Base-by-base conservation (phyloP, 2,888 invertebrate genomes). In the Hypselothyrea guttata region DNA sequence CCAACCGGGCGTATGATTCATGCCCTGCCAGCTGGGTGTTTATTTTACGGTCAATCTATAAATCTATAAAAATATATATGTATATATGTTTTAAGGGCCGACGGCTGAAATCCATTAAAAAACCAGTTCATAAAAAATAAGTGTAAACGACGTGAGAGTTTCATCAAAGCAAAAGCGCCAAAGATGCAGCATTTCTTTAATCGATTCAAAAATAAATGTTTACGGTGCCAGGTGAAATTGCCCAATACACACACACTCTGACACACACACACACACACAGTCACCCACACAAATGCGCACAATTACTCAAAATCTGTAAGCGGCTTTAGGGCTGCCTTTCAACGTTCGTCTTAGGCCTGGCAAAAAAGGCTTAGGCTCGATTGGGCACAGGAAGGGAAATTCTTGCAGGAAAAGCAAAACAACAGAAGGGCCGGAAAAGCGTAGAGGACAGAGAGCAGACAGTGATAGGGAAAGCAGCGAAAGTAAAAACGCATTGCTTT, bases 41-140 rank as follows among this genome's bases (percentile, higher is more conserved):
- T 53, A 38, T 11, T 55, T 42, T 28, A 9, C 4, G 18, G 44
- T 5, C 22, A 40, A n/a, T n/a, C 9, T 4, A 22, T 15, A 2
- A 38, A 8, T 5, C 13, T 4, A 15, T 5, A 12, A 33, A 4
- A 35, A 35, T 12, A 15, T 1, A n/a, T 1, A 1, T 15, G 1
- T 1, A 2, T n/a, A 31, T 16, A 27, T 46, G 8, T 38, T n/a
- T 27, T 34, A 46, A 7, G 16, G 34, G 49, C 7, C 11, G 52
- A 38, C 12, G 46, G 35, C 42, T 7, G 11, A 65, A 58, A 71
- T 55, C 74, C 83, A 83, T 79, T 81, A 79, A 79, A 72, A 76
- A 81, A 79, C 76, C 76, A 72, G 71, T 79, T 71, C 61, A 63
- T 72, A 68, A 68, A 70, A 61, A 65, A 63, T 45, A 69, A 68